Percentiles rank a stretch among this genome's conserved stretches.
Evolutionary conservation across 2,888 invertebrate genomes (phyloP).

Genomic region (Idaea straminata): DNA sequence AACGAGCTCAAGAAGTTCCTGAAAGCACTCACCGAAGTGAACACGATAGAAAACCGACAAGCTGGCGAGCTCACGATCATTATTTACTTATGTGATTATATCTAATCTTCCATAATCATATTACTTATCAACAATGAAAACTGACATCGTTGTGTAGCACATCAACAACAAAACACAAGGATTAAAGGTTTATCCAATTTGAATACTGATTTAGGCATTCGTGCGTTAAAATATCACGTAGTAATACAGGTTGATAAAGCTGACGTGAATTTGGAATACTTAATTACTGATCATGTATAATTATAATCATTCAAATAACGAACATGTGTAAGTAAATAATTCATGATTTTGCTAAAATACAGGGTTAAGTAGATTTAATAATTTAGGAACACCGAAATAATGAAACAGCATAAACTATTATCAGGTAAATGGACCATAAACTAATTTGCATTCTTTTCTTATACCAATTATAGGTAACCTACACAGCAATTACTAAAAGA

Average conservation of each 20-base stretch:
- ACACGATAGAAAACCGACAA: too few species aligned
- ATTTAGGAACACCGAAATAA: background rate
- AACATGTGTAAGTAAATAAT: constrained; percentile 8
- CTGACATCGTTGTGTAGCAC: constrained; percentile 4
- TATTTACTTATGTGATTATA: too few species aligned
- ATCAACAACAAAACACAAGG: constrained; percentile 29
- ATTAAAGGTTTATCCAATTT: constrained; percentile 36
- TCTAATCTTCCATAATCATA: background rate
- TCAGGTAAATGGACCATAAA: too few species aligned
- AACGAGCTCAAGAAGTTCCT: too few species aligned
- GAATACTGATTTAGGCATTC: constrained; percentile 36
- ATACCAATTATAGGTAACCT: too few species aligned
- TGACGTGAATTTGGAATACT: constrained; percentile 24
- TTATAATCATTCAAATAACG: constrained; percentile 3
- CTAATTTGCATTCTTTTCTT: too few species aligned
- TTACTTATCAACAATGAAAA: background rate
- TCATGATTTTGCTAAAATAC: constrained; percentile 6
- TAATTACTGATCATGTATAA: constrained; percentile 24
- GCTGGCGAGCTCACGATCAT: too few species aligned
- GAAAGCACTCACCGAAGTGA: too few species aligned
- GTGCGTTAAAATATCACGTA: constrained; percentile 28
- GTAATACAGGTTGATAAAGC: constrained; percentile 21
- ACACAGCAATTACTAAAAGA: too few species aligned
- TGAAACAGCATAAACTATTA: too few species aligned
- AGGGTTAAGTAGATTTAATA: background rate